Base-by-base conservation (phyloP, 2,797 vertebrate genomes). In the Enteromius unitaeniatus region DNA sequence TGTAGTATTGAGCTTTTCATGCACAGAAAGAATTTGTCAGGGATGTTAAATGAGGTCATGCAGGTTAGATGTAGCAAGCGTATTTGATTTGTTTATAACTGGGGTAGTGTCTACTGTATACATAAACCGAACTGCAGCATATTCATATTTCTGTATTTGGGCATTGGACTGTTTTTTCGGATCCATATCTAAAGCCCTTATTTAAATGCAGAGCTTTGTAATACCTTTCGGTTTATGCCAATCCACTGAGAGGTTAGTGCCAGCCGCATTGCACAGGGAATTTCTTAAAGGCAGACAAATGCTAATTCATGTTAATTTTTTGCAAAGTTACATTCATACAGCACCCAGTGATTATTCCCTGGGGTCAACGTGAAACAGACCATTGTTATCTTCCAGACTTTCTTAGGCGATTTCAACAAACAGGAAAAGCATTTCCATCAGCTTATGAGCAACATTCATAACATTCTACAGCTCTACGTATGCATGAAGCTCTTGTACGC, bases 221-320 rank as follows among this genome's bases (percentile, higher is more conserved):
- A 82, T 82, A 82, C 58, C 14, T 26, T 67, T 76, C 14, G 3
- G 45, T 75, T 76, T 53, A 37, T 67, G 58, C 31, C 31, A 40
- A 53, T 82, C 58, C 72, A 37, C 60, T 40, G 72, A 75, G 70
- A 82, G 72, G 81, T 75, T 82, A 40, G 31, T 42, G 72, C 60
- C 47, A 67, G 31, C 31, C 2, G 10, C 31, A 51, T 10, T 67
- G 60, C 47, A 53, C n/a, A 3, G 60, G 72, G 60, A 58, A 21
- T 68, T 76, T 67, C 45, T 67, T 76, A 76, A 82, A 82, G 70
- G 72, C 47, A 82, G 60, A 40, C 31, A 82, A 31, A 76, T 82
- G 72, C 47, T 76, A 75, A 82, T 82, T 67, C 81, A 75, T 82
- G 84, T 69, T 76, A 69, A 85, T 76, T 80, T 76, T 23, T 26